phyloP scores from a whole-genome alignment of 2,797 vertebrate species.

The Vipera latastei region DNA sequence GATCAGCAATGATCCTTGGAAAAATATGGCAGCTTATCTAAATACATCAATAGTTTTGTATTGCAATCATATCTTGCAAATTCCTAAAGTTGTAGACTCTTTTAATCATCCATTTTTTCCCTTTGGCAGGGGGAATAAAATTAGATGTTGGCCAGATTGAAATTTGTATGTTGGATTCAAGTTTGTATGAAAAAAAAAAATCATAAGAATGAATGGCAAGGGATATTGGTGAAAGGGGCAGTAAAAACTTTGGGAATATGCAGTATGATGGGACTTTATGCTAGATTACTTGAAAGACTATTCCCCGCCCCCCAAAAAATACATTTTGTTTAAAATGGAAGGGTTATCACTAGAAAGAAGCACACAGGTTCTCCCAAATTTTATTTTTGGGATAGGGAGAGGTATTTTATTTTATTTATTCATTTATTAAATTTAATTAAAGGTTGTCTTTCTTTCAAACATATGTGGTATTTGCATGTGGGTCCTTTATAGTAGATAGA shows the following conservation, averaged over 20 bases:
- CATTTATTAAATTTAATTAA: background rate
- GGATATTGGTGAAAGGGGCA: background rate
- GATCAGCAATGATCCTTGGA: constrained; percentile 42
- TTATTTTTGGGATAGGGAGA: background rate
- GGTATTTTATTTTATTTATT: background rate
- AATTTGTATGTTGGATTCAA: background rate
- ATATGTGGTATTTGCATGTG: background rate
- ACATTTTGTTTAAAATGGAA: background rate
- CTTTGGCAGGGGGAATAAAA: background rate
- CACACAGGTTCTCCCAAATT: background rate
- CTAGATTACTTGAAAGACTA: background rate
- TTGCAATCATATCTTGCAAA: background rate
- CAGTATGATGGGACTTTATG: background rate
- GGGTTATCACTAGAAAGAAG: background rate
- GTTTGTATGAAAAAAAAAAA: background rate
- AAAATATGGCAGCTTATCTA: constrained; percentile 30
- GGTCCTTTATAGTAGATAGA: background rate
- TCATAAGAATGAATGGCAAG: background rate
- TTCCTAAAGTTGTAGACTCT: background rate
- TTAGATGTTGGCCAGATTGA: background rate
- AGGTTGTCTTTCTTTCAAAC: background rate
- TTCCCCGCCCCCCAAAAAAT: background rate
- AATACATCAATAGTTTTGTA: background rate
- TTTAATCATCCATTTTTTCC: background rate
- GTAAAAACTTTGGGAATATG: background rate